Evolutionary conservation across 2,888 invertebrate genomes (phyloP), one percentile per base, ranked within the genome.

Genomic region (Mallateleia sp.): DNA sequence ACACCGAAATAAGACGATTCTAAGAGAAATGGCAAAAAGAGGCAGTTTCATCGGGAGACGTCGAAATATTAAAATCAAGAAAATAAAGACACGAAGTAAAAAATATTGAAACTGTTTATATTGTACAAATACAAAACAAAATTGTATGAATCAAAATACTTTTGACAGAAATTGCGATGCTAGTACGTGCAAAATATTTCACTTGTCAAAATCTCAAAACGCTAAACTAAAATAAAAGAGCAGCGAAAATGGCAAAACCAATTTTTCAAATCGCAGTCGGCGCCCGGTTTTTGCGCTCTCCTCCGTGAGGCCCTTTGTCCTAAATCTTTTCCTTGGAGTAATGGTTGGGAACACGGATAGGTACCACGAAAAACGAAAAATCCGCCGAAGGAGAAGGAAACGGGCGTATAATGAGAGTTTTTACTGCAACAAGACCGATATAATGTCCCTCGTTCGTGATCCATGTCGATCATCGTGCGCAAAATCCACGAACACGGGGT

Each of bases 71-170:
- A n/a, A n/a, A n/a, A n/a, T n/a, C n/a, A n/a, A n/a, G n/a, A n/a
- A n/a, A n/a, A n/a, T n/a, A n/a, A n/a, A n/a, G n/a, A n/a, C n/a
- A n/a, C n/a, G n/a, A n/a, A n/a, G n/a, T n/a, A n/a, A n/a, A n/a
- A n/a, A n/a, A n/a, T n/a, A n/a, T n/a, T n/a, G n/a, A n/a, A n/a
- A n/a, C n/a, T n/a, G n/a, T n/a, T n/a, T n/a, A n/a, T n/a, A n/a
- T n/a, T n/a, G n/a, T n/a, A n/a, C n/a, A n/a, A n/a, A n/a, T n/a
- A n/a, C n/a, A n/a, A n/a, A n/a, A n/a, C n/a, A n/a, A n/a, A n/a
- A n/a, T n/a, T 86, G 87, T 82, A 83, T 83, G 79, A 69, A 83
- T 85, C 28, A 81, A 85, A 91, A n/a, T n/a, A n/a, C n/a, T n/a
- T n/a, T n/a, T n/a, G n/a, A n/a, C n/a, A n/a, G n/a, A n/a, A n/a